These are phyloP conservation scores for Fratercula arctica DNA, from an alignment of 2,797 vertebrate genomes.

Conservation along the genomic window DNA sequence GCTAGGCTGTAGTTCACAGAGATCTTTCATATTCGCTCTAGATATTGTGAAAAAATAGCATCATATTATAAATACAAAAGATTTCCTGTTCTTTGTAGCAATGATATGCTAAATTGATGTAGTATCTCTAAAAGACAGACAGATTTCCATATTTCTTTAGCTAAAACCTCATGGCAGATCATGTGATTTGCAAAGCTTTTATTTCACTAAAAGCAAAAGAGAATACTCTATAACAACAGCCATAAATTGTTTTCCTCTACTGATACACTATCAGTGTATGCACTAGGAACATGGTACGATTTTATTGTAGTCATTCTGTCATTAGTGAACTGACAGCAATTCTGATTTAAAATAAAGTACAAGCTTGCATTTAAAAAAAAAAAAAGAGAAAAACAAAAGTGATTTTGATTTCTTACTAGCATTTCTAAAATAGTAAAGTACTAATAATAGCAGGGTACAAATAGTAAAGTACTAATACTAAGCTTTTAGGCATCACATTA, in stretches of 20 bases:
- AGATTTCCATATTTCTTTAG: neutral
- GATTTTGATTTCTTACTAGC: neutral
- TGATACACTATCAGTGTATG: neutral
- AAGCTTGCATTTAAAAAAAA: neutral
- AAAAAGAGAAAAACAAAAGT: neutral
- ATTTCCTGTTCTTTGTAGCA: neutral
- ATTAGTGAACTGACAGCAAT: neutral
- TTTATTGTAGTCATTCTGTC: neutral
- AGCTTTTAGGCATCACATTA: neutral
- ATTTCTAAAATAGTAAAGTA: neutral
- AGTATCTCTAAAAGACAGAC: neutral
- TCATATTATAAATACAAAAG: neutral
- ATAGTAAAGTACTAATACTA: neutral
- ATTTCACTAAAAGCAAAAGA: neutral
- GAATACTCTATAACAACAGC: neutral
- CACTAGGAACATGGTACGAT: neutral
- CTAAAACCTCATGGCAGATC: neutral
- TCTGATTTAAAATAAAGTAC: neutral
- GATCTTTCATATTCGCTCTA: neutral
- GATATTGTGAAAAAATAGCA: neutral
- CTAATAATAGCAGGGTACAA: neutral
- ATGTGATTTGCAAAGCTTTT: neutral
- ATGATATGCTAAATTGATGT: neutral
- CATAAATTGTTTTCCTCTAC: neutral
- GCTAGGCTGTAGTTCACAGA: neutral